Evolutionary conservation across 1,140 invertebrate genomes (phyloP), one percentile per base, ranked within the genome.

Genomic region (Tribolium castaneum): DNA sequence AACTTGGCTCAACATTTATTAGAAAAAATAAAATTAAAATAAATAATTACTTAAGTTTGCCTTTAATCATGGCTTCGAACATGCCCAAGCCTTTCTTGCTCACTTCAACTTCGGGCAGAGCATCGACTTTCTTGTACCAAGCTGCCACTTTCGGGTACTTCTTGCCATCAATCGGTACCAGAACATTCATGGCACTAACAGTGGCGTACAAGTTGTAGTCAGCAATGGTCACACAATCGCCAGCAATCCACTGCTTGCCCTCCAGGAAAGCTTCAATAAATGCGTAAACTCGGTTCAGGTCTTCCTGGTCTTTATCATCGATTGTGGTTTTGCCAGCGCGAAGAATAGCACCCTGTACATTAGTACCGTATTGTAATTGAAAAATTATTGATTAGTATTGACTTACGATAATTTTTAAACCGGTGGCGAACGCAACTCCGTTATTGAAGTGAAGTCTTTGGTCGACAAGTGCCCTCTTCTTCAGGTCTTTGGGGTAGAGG

Each of bases 401-500:
- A 77, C 78, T 81, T 78, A 82, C 82, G 0, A 71, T 35, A 52
- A 76, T 74, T 62, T 66, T 75, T 16, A 25, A 6, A 7, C 19
- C 12, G 6, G 50, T 45, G 5, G 80, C 70, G 81, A 89, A 90
- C 1, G 90, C 78, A 9, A 86, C 85, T 30, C 88, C 88, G 70
- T 85, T 84, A 71, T 91, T 88, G 77, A 91, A 90, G 81, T 88
- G 86, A 0, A 91, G 83, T 45, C 87, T 82, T 78, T 88, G 85
- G 83, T 92, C 88, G 0, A 93, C 88, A 19, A 88, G 62, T n/a
- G 89, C 90, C 70, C 91, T 83, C 78, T 87, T 84, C 70, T 88
- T 85, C n/a, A 89, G 78, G 82, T 92, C 90, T 80, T 89, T 89
- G 7, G 91, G 91, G 82, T 92, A 92, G 0, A 92, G 83, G n/a